Evolutionary conservation across 2,888 invertebrate genomes (phyloP).

Genomic region (Amphipoea oculea): DNA sequence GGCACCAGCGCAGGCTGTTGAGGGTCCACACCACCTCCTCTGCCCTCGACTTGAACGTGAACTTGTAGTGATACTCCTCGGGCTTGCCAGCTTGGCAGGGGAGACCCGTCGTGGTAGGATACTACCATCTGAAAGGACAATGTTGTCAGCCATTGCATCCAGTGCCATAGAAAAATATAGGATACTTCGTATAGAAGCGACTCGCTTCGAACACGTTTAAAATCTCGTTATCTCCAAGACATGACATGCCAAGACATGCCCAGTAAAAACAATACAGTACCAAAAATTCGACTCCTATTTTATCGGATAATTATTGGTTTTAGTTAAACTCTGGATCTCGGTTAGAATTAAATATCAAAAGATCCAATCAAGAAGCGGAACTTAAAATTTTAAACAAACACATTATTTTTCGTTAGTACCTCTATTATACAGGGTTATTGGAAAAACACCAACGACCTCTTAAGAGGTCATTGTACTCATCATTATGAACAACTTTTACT

Average conservation of each 20-base stretch:
- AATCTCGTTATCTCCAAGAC: neutral
- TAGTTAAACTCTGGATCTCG: neutral
- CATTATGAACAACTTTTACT: no score
- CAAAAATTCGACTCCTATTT: neutral
- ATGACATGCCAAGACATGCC: neutral
- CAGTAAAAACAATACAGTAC: neutral
- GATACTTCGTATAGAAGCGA: neutral
- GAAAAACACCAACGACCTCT: no score
- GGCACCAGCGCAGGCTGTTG: conserved; percentile 91
- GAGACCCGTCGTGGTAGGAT: conserved; percentile 97
- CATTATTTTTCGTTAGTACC: neutral
- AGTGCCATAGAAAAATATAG: neutral
- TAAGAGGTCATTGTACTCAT: no score
- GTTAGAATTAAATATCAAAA: neutral
- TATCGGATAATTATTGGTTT: neutral
- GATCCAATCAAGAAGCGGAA: neutral
- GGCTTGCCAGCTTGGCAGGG: conserved; percentile 92
- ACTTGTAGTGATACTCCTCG: conserved; percentile 92
- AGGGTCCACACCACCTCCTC: conserved; percentile 92
- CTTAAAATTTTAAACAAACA: neutral
- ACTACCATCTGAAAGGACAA: conserved; percentile 92
- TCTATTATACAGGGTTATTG: no score
- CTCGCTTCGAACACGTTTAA: neutral
- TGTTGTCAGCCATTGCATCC: neutral
- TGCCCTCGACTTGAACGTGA: conserved; percentile 90